A percentile compares a stretch with the other conserved stretches of the same genome.
phyloP scores from a whole-genome alignment of 1,140 invertebrate genomes.

The Leptinotarsa defecta region DNA sequence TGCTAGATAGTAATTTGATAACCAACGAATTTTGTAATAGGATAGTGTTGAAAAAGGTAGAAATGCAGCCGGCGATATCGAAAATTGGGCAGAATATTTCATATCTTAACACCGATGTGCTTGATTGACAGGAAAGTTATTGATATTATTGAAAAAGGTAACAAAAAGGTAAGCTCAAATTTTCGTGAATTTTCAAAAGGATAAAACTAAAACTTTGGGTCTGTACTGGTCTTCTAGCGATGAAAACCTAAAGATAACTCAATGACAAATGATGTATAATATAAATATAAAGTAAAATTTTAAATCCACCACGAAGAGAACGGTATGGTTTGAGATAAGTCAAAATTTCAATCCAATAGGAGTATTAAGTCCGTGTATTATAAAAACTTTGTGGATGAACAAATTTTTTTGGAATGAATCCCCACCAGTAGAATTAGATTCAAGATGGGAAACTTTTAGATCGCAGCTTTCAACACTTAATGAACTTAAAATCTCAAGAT shows the following conservation, averaged over 20 bases:
- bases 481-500: no score
- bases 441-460: constrained; percentile 22
- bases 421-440: constrained; percentile 27
- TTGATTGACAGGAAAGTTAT: background rate
- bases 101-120: no score
- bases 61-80: background rate
- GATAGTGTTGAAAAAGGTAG: background rate
- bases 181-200: background rate
- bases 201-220: background rate
- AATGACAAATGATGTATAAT: no score
- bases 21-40: background rate
- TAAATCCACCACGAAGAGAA: background rate
- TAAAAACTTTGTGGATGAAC: background rate
- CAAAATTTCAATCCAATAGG: constrained; percentile 8
- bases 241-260: background rate
- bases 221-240: background rate
- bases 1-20: no score
- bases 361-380: background rate
- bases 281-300: background rate
- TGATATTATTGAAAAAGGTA: background rate
- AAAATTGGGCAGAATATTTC: background rate
- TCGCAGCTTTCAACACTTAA: no score
- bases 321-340: background rate
- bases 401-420: constrained; percentile 21
- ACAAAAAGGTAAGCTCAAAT: background rate